These are phyloP conservation scores for Aptenodytes patagonicus DNA, from an alignment of 2,113 vertebrate genomes.

Conservation along the genomic window DNA sequence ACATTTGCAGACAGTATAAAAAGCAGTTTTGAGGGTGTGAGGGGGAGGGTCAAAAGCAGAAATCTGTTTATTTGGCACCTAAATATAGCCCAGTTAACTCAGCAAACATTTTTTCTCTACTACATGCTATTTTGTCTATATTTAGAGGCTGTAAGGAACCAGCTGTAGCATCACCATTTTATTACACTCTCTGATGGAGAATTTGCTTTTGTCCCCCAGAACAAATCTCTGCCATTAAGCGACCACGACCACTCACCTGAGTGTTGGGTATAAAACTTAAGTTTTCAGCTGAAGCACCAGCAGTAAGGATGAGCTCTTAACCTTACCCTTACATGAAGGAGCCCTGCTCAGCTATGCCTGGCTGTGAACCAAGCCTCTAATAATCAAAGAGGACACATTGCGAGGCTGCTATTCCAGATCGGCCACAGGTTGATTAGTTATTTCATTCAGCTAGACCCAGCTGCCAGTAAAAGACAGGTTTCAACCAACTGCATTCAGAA, in stretches of 20 bases:
- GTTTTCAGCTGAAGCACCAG: not conserved
- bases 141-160: constrained; percentile 25
- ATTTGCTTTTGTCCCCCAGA: not conserved
- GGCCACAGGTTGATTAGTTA: not conserved
- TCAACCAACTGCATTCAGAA: not conserved
- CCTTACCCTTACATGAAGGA: not conserved
- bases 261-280: not conserved
- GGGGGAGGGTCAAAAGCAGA: constrained; percentile 31
- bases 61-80: constrained; percentile 39
- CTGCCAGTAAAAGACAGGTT: not conserved
- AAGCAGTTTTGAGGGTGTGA: not conserved
- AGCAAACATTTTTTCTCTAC: constrained; percentile 39
- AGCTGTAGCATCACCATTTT: constrained; percentile 44
- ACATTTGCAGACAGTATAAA: not conserved
- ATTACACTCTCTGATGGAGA: constrained; percentile 7
- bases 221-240: not conserved
- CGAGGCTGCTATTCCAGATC: not conserved
- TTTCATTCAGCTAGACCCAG: not conserved
- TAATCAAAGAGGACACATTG: not conserved
- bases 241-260: not conserved
- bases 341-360: not conserved
- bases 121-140: constrained; percentile 14
- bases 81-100: constrained; percentile 40
- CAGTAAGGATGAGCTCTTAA: not conserved
- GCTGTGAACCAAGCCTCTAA: not conserved